phyloP scores from a whole-genome alignment of 2,113 vertebrate genomes.

The Arenaria interpres region DNA sequence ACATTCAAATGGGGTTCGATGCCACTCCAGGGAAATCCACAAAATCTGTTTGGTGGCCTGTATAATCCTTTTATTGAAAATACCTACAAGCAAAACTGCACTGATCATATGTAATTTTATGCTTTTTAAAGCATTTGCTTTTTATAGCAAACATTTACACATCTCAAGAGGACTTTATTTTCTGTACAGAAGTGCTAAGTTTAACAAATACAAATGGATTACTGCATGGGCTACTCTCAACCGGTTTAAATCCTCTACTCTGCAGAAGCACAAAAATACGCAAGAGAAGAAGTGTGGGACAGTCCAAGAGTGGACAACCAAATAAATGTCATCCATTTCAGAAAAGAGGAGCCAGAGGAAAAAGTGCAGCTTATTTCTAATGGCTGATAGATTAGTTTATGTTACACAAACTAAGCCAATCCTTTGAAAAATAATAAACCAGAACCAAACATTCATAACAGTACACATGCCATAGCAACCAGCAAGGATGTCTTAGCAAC shows the following conservation, averaged over 20 bases:
- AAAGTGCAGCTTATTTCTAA: not conserved
- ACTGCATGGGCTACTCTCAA: not conserved
- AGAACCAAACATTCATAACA: not conserved
- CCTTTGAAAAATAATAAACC: conserved; percentile 8
- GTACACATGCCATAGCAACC: conserved; percentile 25
- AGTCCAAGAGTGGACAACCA: not conserved
- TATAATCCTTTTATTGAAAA: conserved; percentile 1
- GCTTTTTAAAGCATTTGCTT: conserved; percentile 24
- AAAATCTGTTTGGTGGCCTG: not conserved
- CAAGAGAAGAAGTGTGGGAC: not conserved
- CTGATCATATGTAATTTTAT: not conserved
- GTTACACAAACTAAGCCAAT: not conserved
- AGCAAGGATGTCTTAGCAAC: not conserved
- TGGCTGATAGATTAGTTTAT: not conserved
- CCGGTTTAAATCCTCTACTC: not conserved
- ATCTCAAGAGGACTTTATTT: not conserved
- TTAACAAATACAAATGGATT: not conserved
- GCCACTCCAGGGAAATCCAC: not conserved
- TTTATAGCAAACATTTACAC: conserved; percentile 3
- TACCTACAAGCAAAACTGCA: not conserved
- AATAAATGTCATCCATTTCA: not conserved
- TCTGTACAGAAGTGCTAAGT: not conserved
- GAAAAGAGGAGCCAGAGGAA: not conserved
- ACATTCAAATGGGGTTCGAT: not conserved
- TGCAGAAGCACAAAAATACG: not conserved